phyloP scores from a whole-genome alignment of 2,113 vertebrate genomes.

The Campylorhamphus procurvoides region DNA sequence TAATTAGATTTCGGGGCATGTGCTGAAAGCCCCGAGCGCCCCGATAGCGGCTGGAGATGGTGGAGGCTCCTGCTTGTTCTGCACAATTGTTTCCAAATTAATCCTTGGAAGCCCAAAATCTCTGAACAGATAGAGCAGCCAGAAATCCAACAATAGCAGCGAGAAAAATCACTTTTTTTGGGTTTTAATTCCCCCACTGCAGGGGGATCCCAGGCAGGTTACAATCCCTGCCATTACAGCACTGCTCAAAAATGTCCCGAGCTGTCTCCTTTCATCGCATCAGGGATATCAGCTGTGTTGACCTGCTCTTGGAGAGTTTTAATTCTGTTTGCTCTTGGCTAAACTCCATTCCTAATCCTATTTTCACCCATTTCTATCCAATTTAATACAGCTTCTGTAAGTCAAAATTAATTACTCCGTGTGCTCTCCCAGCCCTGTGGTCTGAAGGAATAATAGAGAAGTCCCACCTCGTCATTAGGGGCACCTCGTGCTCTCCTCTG shows the following conservation, averaged over 20 bases:
- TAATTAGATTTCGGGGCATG: slow-evolving; percentile 60
- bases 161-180: background rate
- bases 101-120: slow-evolving; percentile 29
- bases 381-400: slow-evolving; percentile 75
- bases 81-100: slow-evolving; percentile 54
- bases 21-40: slow-evolving; percentile 22
- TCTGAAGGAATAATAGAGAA: background rate
- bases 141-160: background rate
- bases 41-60: background rate
- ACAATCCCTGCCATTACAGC: background rate
- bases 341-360: slow-evolving; percentile 74
- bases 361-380: slow-evolving; percentile 75
- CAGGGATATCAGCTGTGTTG: background rate
- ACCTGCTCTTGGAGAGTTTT: slow-evolving; percentile 42
- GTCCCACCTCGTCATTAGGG: background rate
- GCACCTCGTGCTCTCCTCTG: background rate
- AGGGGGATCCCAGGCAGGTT: background rate
- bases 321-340: slow-evolving; percentile 71
- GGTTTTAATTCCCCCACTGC: background rate
- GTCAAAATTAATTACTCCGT: slow-evolving; percentile 73
- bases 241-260: slow-evolving; percentile 6
- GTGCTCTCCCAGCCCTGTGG: background rate
- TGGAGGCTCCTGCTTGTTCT: slow-evolving; percentile 13
- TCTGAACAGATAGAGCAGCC: slow-evolving; percentile 6
- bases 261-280: slow-evolving; percentile 24